Conservation (phyloP, 2,797 vertebrate genomes). For the Clarias platycephalus region DNA sequence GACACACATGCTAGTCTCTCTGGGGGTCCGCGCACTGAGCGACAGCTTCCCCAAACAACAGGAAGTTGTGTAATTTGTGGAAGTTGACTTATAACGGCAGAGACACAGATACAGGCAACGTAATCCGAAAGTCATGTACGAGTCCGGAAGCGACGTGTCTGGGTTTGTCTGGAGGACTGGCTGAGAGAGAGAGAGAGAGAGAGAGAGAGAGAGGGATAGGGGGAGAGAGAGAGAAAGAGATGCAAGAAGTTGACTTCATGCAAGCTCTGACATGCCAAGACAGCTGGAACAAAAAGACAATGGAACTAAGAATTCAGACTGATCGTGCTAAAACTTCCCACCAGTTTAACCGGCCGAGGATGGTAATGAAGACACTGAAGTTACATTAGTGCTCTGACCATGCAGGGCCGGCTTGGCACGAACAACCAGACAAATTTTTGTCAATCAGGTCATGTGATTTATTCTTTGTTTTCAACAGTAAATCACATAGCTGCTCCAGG, state of each 20-base stretch:
- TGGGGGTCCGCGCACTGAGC: slow-evolving; percentile 38
- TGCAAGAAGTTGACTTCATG: slow-evolving; percentile 28
- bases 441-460: background rate
- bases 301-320: background rate
- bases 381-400: background rate
- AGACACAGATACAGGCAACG: slow-evolving; percentile 7
- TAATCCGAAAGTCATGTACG: slow-evolving; percentile 23
- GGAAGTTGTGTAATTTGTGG: slow-evolving; percentile 58
- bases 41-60: slow-evolving; percentile 51
- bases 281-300: slow-evolving; percentile 49
- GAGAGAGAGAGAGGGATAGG: slow-evolving; percentile 2
- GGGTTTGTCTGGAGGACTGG: slow-evolving; percentile 47
- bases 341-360: slow-evolving; percentile 21
- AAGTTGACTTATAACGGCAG: slow-evolving; percentile 53
- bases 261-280: slow-evolving; percentile 47
- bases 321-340: slow-evolving; percentile 18
- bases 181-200: slow-evolving; percentile 7
- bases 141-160: slow-evolving; percentile 51
- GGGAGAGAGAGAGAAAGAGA: background rate
- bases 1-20: slow-evolving; percentile 43
- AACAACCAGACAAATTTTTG: background rate
- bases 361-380: background rate
- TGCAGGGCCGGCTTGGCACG: background rate
- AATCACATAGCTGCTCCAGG: no score
- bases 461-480: background rate